Conservation (phyloP, 2,113 vertebrate species). For the Synodontis membranacea region DNA sequence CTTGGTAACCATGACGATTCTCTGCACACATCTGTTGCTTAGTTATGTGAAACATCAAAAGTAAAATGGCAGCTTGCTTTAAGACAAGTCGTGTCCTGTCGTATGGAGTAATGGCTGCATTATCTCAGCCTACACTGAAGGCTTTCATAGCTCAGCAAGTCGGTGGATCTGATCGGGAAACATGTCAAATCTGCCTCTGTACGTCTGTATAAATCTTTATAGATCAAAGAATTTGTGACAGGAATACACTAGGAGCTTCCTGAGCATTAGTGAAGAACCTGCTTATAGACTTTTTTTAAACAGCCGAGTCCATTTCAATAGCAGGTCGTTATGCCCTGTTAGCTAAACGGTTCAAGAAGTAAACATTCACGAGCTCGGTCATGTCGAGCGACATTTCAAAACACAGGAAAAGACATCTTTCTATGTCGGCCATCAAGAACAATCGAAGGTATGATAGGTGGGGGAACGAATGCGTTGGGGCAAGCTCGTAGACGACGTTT, state of each 20-base stretch:
- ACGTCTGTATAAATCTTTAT: not conserved
- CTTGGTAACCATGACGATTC: not conserved
- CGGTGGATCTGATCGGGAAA: not conserved
- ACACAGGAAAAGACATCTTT: not conserved
- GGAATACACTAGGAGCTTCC: not conserved
- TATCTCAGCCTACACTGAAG: not conserved
- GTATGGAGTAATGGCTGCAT: not conserved
- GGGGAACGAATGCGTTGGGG: not conserved
- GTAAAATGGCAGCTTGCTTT: not conserved
- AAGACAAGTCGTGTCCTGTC: not conserved
- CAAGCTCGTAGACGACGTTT: not conserved
- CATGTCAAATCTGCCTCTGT: not conserved
- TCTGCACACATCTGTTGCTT: not conserved
- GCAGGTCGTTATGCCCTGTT: not conserved
- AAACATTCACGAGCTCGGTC: conserved; percentile 10
- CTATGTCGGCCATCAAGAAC: not conserved
- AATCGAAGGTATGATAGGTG: not conserved
- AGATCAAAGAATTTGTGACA: not conserved
- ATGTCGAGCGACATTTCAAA: conserved; percentile 2
- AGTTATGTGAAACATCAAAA: not conserved
- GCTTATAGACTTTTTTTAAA: not conserved
- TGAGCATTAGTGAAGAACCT: not conserved
- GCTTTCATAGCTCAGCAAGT: not conserved
- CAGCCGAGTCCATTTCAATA: not conserved
- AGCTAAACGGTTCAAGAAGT: conserved; percentile 16